Percentiles rank a stretch among this genome's conserved stretches.
phyloP scores from a whole-genome alignment of 2,888 invertebrate genomes.

The Polylopha cassiicola region DNA sequence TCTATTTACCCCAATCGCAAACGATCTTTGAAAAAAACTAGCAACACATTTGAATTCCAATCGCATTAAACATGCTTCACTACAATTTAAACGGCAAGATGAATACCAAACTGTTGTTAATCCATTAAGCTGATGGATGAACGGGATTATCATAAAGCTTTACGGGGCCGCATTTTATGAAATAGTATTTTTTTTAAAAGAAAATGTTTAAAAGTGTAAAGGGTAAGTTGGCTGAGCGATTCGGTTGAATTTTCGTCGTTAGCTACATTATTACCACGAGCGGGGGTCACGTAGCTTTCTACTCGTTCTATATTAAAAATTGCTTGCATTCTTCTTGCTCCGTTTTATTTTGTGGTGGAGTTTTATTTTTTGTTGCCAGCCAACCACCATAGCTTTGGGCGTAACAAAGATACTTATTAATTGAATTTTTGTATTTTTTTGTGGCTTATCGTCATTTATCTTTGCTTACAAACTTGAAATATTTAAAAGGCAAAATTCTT shows the following conservation, averaged over 20 bases:
- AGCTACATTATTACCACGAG: constrained; percentile 53
- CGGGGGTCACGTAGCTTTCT: constrained; percentile 42
- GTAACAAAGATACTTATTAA: constrained; percentile 49
- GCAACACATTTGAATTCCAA: too few relatives aligned
- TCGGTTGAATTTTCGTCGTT: constrained; percentile 47
- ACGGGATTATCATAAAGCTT: constrained; percentile 6
- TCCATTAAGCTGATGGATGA: constrained; percentile 1
- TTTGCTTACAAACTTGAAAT: too few relatives aligned
- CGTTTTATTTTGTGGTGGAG: constrained; percentile 56
- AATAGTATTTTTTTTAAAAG: constrained; percentile 9
- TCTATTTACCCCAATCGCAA: too few relatives aligned
- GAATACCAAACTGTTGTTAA: constrained; percentile 13
- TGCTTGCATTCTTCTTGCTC: constrained; percentile 68
- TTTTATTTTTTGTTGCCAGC: constrained; percentile 56
- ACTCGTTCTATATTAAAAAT: constrained; percentile 71
- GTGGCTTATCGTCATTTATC: constrained; percentile 1
- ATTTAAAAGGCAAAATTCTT: too few relatives aligned
- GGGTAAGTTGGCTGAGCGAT: constrained; percentile 34
- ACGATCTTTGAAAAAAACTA: too few relatives aligned
- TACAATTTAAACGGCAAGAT: constrained; percentile 19
- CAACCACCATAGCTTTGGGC: constrained; percentile 42
- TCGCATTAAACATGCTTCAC: too few relatives aligned
- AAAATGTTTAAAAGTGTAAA: constrained; percentile 29
- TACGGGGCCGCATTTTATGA: constrained; percentile 1
- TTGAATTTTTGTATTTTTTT: constrained; percentile 43